Base-by-base conservation (phyloP, 2,113 vertebrate species). In the Eulemur macaco region DNA sequence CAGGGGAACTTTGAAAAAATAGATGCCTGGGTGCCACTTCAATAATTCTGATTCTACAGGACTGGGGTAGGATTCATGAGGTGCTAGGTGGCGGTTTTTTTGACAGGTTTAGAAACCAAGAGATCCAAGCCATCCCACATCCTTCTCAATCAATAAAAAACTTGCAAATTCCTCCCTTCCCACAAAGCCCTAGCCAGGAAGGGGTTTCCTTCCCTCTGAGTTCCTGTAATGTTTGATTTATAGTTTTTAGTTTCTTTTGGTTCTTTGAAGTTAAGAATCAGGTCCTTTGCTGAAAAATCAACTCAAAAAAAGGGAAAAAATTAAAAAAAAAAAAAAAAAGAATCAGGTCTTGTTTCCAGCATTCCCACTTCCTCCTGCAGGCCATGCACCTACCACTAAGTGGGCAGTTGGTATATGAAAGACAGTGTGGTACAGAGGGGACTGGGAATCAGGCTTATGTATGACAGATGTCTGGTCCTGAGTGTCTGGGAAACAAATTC, bases 71-170 rank as follows among this genome's bases (percentile, higher is more conserved):
- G 37, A 80, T 4, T 63, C 52, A 64, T 21, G 11, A 81, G 42
- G 12, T 42, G 13, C 18, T 83, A 15, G n/a, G 27, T 89, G 14
- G 56, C 20, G 47, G 27, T 71, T 77, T 84, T 92, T 64, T 39
- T 25, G 94, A 95, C 27, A 64, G 31, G 8, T 71, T 92, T 95
- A 86, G 54, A 94, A 97, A 56, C 6, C 56, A 37, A 82, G 69
- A 88, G 76, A 88, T 86, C 52, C 64, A 60, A 5, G 14, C 23
- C 31, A 56, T 54, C n/a, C 17, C 23, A 94, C 11, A 17, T 66
- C 52, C 56, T 94, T 86, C 54, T 94, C 42, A 66, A 64, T 56
- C 60, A 85, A 37, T 68, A 54, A 45, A 77, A 74, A 91, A 58
- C 27, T 60, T 39, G 39, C 73, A 88, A 71, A 78, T 42, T 37